phyloP scores from a whole-genome alignment of 2,113 vertebrate species.

The Riparia riparia region DNA sequence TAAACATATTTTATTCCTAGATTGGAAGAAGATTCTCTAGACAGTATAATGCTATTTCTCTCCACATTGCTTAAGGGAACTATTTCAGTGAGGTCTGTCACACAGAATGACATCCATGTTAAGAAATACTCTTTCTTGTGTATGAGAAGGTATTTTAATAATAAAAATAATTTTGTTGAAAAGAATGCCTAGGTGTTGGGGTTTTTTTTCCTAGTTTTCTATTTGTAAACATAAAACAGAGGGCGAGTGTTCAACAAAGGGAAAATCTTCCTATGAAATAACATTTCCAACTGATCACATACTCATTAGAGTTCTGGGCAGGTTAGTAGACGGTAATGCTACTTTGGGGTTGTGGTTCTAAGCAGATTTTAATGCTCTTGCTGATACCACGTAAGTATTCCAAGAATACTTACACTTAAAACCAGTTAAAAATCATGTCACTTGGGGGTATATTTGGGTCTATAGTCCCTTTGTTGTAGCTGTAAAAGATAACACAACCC shows the following conservation, averaged over 20 bases:
- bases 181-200: background rate
- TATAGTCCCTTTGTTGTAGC: slow-evolving; percentile 50
- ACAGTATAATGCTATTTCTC: background rate
- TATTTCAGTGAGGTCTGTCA: background rate
- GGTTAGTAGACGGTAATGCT: background rate
- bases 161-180: background rate
- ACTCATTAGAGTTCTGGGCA: background rate
- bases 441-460: slow-evolving; percentile 4
- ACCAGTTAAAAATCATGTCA: background rate
- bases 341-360: background rate
- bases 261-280: background rate
- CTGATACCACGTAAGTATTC: background rate
- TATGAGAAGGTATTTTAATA: background rate
- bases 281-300: background rate
- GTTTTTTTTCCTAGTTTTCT: background rate
- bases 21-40: background rate
- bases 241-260: background rate
- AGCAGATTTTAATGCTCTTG: slow-evolving; percentile 3
- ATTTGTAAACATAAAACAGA: background rate
- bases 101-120: background rate
- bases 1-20: background rate
- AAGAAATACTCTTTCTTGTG: background rate
- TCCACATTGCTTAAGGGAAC: background rate
- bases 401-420: slow-evolving; percentile 25
- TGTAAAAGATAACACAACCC: slow-evolving; percentile 25